Base-by-base conservation (phyloP, 2,888 invertebrate genomes). In the Apoda limacodes region DNA sequence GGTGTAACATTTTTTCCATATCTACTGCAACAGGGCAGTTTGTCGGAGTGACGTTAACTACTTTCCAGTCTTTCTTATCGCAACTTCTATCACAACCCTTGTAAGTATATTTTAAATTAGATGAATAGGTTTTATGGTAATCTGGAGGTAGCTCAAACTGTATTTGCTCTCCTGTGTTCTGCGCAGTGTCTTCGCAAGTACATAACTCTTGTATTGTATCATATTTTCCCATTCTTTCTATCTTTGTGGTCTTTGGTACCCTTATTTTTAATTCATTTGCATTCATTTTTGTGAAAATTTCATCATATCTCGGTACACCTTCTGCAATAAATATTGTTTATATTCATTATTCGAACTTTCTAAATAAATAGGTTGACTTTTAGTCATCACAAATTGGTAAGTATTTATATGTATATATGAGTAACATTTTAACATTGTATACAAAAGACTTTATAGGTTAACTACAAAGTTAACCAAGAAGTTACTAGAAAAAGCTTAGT, bases 271-370 rank as follows among this genome's bases (percentile, higher is more conserved):
- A 55, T 45, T 80, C 75, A 34, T 80, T 80, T 7, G 57, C 57
- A 36, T 80, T 78, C 57, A 80, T 69, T 60, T 65, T 74, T 3
- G 78, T 75, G 36, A 64, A 66, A 35, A 80, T 78, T 60, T 80
- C 78, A 32, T 78, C 70, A 44, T 68, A 80, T 43, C 54, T 71
- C 19, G 55, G 42, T 20, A 46, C 41, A n/a, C n/a, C n/a, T n/a
- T n/a, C n/a, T n/a, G n/a, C n/a, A n/a, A n/a, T n/a, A n/a, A n/a
- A n/a, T n/a, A n/a, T n/a, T n/a, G n/a, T n/a, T n/a, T n/a, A n/a
- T n/a, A n/a, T n/a, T n/a, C n/a, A n/a, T n/a, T n/a, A n/a, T n/a
- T n/a, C n/a, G n/a, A n/a, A n/a, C n/a, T n/a, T n/a, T n/a, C n/a
- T n/a, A n/a, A n/a, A n/a, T n/a, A n/a, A n/a, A n/a, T n/a, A n/a